A percentile compares a stretch with the other conserved stretches of the same genome.
Evolutionary conservation across 1,140 invertebrate species (phyloP).

Genomic region (Papilio glaucus): DNA sequence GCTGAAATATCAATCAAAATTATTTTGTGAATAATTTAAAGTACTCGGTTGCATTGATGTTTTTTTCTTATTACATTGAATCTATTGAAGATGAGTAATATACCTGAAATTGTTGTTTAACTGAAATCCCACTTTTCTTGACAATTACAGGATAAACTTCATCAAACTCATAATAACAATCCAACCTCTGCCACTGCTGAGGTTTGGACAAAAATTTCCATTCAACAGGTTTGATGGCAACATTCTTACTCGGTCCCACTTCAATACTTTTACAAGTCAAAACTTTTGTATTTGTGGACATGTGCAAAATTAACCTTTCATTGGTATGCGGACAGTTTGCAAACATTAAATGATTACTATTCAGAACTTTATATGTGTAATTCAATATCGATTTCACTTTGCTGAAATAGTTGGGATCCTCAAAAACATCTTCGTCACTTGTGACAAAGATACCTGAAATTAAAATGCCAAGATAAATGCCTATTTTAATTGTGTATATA

Average conservation of each 20-base stretch:
- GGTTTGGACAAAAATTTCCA: slow-evolving; percentile 86
- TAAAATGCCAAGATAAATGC: not conserved
- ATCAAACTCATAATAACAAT: slow-evolving; percentile 88
- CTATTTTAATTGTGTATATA: not conserved
- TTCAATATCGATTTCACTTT: slow-evolving; percentile 85
- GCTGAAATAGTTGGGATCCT: slow-evolving; percentile 74
- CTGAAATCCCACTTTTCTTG: slow-evolving; percentile 83
- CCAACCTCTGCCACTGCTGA: slow-evolving; percentile 88
- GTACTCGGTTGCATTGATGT: no score
- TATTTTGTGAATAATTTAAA: no score
- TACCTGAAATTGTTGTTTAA: slow-evolving; percentile 88
- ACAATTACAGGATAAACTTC: slow-evolving; percentile 85
- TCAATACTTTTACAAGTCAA: slow-evolving; percentile 80
- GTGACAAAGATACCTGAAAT: slow-evolving; percentile 74
- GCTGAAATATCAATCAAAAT: slow-evolving; percentile 75
- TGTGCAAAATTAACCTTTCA: slow-evolving; percentile 83
- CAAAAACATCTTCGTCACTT: slow-evolving; percentile 86
- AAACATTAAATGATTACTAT: slow-evolving; percentile 84
- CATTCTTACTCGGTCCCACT: slow-evolving; percentile 60
- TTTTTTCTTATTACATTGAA: no score
- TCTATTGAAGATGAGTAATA: no score
- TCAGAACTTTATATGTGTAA: slow-evolving; percentile 84
- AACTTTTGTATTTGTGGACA: slow-evolving; percentile 79
- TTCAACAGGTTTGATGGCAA: slow-evolving; percentile 83
- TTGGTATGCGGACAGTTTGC: slow-evolving; percentile 76